Evolutionary conservation across 2,888 invertebrate genomes (phyloP), one percentile per base, ranked within the genome.

Genomic region (Creontiades dilutus): DNA sequence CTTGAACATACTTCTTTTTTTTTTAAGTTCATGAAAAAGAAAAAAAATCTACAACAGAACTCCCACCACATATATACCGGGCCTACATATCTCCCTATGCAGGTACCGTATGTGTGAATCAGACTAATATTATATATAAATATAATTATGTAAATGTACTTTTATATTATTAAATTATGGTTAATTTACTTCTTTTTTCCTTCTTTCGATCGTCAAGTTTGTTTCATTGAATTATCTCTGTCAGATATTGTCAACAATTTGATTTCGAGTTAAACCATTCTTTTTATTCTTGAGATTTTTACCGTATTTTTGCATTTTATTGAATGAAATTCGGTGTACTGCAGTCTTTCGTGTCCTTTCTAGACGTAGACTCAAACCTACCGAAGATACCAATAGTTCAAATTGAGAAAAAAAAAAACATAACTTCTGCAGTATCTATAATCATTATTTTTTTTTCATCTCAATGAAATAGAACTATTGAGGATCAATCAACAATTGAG

Each of bases 121-220:
- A 68, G 68, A 68, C 68, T 68, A 68, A 68, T 68, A 68, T 68
- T 68, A 68, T 68, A 68, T 68, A 68, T 23, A 23, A 68, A 68
- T 68, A 68, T 68, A 68, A 68, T 47, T 78, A 47, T 78, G 78
- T 78, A 46, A n/a, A 78, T 78, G 37, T 78, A 78, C 78, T 78
- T 78, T 78, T 78, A 78, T 78, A 78, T 78, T 28, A 76, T 37
- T 78, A 78, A 37, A 78, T 78, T 78, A 46, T 78, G 78, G 37
- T 78, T 47, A 37, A 78, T 47, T 78, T 78, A 46, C 47, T 78
- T 46, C 46, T 46, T 46, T 46, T n/a, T 37, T 37, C 16, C 68
- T 68, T 27, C 13, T 68, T 68, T 68, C 68, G 23, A 68, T 13
- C 68, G 23, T 68, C 68, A 19, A 68, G 68, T 68, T 68, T 68